These are phyloP conservation scores for Eulemur mongoz DNA, from an alignment of 2,797 vertebrate species.

Conservation along the genomic window DNA sequence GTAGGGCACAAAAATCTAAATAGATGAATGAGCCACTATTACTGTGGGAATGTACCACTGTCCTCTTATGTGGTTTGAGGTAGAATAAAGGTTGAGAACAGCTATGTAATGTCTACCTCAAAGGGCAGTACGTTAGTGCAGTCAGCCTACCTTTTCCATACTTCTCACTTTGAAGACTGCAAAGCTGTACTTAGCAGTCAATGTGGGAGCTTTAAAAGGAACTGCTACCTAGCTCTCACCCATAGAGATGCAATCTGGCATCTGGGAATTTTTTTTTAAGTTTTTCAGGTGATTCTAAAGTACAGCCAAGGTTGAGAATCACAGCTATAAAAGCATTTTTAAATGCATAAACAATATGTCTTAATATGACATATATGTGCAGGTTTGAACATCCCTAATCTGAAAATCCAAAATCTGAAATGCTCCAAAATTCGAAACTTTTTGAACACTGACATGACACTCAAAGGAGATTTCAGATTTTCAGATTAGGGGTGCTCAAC, in stretches of 20 bases:
- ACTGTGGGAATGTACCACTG: background rate
- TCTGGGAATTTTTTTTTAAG: background rate
- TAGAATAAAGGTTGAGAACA: background rate
- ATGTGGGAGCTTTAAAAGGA: background rate
- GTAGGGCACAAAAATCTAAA: conserved; percentile 18
- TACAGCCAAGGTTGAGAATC: background rate
- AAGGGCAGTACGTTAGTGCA: background rate
- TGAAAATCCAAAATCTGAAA: background rate
- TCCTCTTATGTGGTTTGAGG: background rate
- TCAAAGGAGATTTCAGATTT: background rate
- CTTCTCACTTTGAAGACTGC: background rate
- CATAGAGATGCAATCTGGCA: background rate
- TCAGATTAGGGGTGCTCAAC: background rate
- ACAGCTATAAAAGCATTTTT: conserved; percentile 1
- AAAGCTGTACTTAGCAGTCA: background rate
- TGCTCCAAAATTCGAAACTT: background rate
- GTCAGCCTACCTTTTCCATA: background rate
- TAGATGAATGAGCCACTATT: background rate
- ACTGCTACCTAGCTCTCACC: background rate
- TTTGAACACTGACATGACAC: background rate
- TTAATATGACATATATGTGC: background rate
- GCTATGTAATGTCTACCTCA: background rate
- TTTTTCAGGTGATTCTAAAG: conserved; percentile 37
- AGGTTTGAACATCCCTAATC: background rate
- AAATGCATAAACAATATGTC: background rate